Evolutionary conservation across 2,888 invertebrate genomes (phyloP), one percentile per base, ranked within the genome.

Genomic region (Hedya salicella): DNA sequence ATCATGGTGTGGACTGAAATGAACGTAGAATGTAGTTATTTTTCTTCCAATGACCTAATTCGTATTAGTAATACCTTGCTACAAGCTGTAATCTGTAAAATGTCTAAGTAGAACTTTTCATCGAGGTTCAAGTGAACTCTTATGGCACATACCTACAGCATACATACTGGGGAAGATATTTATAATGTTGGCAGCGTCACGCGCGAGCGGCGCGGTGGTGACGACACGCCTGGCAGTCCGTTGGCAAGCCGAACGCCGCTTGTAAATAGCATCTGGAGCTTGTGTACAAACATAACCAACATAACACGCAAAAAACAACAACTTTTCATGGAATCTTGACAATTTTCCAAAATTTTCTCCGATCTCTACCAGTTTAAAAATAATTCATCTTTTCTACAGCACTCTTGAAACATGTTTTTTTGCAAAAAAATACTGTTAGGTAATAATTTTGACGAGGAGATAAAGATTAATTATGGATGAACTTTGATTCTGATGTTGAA

Each of bases 301-400:
- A 3, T 40, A 49, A 11, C 21, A 16, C 17, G 0, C 5, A 57
- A 30, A 14, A 36, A 36, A 3, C 32, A 25, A 44, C 3, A 25
- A n/a, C 16, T 32, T 25, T 57, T 61, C 44, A 65, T 48, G 70
- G 68, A 75, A 78, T 77, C 71, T 78, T 80, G 81, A 79, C 61
- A 71, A 72, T 66, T 63, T 62, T 76, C 80, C 78, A 80, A 78
- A 71, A 16, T 44, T 62, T 25, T 48, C 32, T 54, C 65, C 49
- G 65, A 59, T 54, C 56, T 53, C 32, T n/a, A 17, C 44, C 17
- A 16, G 9, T 36, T 36, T 36, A 36, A 36, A 36, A 36, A 36
- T 36, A 36, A 36, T 36, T 36, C 9, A 36, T 9, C 8, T 36
- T 36, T 9, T 36, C 36, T 32, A 5, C 6, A 36, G 9, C 9